phyloP scores from a whole-genome alignment of 1,140 invertebrate species.

The Ceratosolen fusciceps region DNA sequence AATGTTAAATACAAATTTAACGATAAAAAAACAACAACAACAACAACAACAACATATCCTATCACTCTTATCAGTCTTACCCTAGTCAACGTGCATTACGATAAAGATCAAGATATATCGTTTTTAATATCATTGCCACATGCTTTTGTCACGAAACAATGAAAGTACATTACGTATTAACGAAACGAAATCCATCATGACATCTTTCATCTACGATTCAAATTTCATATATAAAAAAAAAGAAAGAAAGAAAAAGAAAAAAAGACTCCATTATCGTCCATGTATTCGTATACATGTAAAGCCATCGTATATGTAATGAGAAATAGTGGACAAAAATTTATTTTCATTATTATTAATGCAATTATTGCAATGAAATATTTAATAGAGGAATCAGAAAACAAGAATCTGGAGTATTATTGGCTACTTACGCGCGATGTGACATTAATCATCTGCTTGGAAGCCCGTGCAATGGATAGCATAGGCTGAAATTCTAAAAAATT shows the following conservation, averaged over 20 bases:
- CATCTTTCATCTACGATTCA: conserved; percentile 25
- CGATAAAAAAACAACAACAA: conserved; percentile 10
- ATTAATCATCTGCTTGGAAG: no score
- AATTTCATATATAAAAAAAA: no score
- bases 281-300: conserved; percentile 9
- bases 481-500: no score
- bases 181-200: background rate
- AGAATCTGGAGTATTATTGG: no score
- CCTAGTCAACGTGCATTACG: conserved; percentile 42
- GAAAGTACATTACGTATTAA: conserved; percentile 32
- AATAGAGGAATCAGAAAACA: no score
- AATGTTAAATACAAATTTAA: no score
- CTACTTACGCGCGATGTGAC: no score
- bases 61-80: conserved; percentile 32
- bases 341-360: no score
- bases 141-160: conserved; percentile 34
- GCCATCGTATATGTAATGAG: conserved; percentile 16
- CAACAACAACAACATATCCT: conserved; percentile 36
- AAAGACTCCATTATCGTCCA: background rate
- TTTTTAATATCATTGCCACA: conserved; percentile 26
- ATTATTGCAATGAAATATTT: no score
- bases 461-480: no score
- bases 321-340: background rate
- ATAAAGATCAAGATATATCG: conserved; percentile 26
- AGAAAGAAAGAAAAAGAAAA: no score